Percentiles rank a stretch among this genome's conserved stretches.
phyloP scores from a whole-genome alignment of 2,113 vertebrate species.

The Gymnarchus niloticus region DNA sequence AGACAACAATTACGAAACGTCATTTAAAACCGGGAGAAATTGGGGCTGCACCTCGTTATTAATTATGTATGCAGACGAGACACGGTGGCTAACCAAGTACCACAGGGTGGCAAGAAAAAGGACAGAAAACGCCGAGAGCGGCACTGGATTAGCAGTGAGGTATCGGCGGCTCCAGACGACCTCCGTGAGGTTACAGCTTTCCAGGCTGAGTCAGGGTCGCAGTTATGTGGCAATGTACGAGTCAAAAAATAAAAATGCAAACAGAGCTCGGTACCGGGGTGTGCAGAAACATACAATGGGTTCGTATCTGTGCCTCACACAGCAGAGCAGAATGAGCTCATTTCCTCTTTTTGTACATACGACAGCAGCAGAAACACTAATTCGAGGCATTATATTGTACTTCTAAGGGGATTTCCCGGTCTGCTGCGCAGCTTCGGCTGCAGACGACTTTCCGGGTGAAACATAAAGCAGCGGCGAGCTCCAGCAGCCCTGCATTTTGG shows the following conservation, averaged over 20 bases:
- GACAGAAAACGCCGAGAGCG: not conserved
- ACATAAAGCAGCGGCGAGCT: not conserved
- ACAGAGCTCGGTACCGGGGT: too few species aligned
- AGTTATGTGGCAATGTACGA: not conserved
- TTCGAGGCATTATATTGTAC: not conserved
- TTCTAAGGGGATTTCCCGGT: not conserved
- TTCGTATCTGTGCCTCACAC: not conserved
- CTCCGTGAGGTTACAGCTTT: not conserved
- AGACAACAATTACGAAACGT: not conserved
- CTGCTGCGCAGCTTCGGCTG: not conserved
- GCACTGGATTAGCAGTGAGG: not conserved
- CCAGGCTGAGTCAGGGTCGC: not conserved
- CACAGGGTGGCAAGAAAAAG: not conserved
- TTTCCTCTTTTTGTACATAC: conserved; percentile 2
- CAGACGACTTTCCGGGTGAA: not conserved
- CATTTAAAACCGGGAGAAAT: not conserved
- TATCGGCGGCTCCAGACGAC: not conserved
- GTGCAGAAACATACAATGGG: too few species aligned
- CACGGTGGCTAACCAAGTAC: not conserved
- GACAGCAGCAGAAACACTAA: not conserved
- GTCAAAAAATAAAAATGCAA: not conserved
- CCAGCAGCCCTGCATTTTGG: not conserved
- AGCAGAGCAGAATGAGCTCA: not conserved
- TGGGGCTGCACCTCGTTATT: not conserved
- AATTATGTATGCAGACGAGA: not conserved